These are phyloP conservation scores for Alligator mississippiensis DNA, from an alignment of 2,113 vertebrate species.

Conservation along the genomic window DNA sequence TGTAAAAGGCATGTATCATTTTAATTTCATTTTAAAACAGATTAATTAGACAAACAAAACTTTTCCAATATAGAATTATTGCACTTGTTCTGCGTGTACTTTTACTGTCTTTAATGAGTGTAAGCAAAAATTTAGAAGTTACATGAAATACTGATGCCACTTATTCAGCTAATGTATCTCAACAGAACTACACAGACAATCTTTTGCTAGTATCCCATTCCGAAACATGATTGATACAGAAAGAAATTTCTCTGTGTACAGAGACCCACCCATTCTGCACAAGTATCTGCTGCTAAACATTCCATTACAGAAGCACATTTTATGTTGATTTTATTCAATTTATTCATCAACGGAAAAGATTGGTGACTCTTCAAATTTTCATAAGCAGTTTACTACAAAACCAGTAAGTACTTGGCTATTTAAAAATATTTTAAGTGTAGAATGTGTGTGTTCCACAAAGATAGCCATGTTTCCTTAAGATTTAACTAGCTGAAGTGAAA, in stretches of 20 bases:
- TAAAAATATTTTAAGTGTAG: background rate
- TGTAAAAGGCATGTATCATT: background rate
- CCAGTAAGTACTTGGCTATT: background rate
- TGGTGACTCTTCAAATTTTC: background rate
- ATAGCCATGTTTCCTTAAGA: background rate
- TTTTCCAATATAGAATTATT: background rate
- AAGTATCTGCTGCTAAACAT: background rate
- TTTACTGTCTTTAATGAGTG: background rate
- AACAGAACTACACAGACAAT: background rate
- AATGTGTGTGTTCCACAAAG: background rate
- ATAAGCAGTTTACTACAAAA: background rate
- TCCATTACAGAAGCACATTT: background rate
- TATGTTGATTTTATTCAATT: background rate
- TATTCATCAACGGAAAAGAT: background rate
- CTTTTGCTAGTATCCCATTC: background rate
- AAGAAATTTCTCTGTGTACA: background rate
- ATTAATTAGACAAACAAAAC: background rate
- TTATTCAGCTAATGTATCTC: background rate
- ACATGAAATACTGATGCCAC: background rate
- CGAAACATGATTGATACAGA: rapidly evolving
- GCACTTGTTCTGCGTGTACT: background rate
- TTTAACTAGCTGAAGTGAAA: background rate
- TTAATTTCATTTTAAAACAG: background rate
- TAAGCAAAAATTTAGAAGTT: background rate
- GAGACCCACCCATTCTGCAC: background rate